phyloP scores from a whole-genome alignment of 2,797 vertebrate genomes.

The Coccyzus lansbergi region DNA sequence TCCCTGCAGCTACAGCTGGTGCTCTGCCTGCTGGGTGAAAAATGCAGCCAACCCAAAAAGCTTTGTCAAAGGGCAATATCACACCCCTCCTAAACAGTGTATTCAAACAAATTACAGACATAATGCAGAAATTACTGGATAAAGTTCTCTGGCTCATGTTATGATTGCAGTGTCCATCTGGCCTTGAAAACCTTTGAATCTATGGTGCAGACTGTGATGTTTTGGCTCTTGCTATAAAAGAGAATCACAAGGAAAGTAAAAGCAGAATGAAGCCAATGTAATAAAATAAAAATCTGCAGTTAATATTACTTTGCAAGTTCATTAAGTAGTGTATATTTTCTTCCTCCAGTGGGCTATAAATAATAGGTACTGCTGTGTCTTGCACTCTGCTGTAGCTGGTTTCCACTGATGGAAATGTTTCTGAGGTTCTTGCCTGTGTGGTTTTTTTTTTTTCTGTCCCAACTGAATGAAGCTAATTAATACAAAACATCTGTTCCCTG shows the following conservation, averaged over 20 bases:
- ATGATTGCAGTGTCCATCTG: conserved; percentile 36
- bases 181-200: conserved; percentile 22
- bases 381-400: background rate
- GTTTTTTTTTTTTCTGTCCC: conserved; percentile 32
- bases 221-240: conserved; percentile 18
- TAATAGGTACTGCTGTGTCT: conserved; percentile 40
- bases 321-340: conserved; percentile 55
- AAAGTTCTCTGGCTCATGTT: conserved; percentile 9
- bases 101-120: background rate
- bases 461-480: conserved; percentile 45
- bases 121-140: conserved; percentile 33
- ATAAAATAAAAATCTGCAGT: conserved; percentile 55
- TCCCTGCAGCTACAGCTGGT: background rate
- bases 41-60: background rate
- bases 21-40: background rate
- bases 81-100: background rate
- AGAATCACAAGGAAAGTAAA: conserved; percentile 21
- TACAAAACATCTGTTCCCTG: conserved; percentile 48
- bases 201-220: background rate
- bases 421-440: background rate
- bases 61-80: background rate
- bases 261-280: conserved; percentile 21
- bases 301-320: conserved; percentile 58
- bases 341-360: conserved; percentile 55
- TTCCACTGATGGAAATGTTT: conserved; percentile 46